phyloP scores from a whole-genome alignment of 1,140 invertebrate genomes.

The Aphelenchoides avenae region DNA sequence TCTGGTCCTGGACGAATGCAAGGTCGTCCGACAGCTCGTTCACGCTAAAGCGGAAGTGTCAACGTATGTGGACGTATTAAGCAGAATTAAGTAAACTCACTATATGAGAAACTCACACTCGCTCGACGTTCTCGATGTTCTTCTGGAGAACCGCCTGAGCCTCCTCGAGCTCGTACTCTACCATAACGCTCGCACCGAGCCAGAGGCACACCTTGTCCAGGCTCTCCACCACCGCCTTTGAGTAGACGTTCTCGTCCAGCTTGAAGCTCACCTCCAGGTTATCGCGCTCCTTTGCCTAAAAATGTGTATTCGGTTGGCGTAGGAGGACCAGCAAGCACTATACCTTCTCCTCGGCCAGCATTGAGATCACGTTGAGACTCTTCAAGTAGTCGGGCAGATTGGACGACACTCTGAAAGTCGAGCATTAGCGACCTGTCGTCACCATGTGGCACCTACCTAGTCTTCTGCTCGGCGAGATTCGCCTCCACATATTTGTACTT shows the following conservation, averaged over 20 bases:
- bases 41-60: constrained; percentile 13
- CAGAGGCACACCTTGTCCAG: constrained; percentile 92
- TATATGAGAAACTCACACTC: constrained; percentile 64
- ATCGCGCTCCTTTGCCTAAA: constrained; percentile 60
- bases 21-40: constrained; percentile 69
- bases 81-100: constrained; percentile 10
- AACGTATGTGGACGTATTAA: background rate
- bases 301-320: constrained; percentile 20
- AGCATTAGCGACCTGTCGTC: too few relatives aligned
- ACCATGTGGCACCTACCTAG: constrained; percentile 67
- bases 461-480: constrained; percentile 75
- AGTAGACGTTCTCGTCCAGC: constrained; percentile 88
- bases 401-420: constrained; percentile 59
- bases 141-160: constrained; percentile 78
- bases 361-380: constrained; percentile 65
- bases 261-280: constrained; percentile 82
- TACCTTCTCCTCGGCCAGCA: constrained; percentile 71
- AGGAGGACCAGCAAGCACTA: constrained; percentile 1
- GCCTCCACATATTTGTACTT: constrained; percentile 97
- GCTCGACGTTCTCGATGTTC: constrained; percentile 80
- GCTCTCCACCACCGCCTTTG: constrained; percentile 78
- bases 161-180: constrained; percentile 89
- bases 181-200: constrained; percentile 97
- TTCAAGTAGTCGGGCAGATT: constrained; percentile 89
- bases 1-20: constrained; percentile 86